These are phyloP conservation scores for Gerris buenoi DNA, from an alignment of 1,140 invertebrate species.

Conservation along the genomic window DNA sequence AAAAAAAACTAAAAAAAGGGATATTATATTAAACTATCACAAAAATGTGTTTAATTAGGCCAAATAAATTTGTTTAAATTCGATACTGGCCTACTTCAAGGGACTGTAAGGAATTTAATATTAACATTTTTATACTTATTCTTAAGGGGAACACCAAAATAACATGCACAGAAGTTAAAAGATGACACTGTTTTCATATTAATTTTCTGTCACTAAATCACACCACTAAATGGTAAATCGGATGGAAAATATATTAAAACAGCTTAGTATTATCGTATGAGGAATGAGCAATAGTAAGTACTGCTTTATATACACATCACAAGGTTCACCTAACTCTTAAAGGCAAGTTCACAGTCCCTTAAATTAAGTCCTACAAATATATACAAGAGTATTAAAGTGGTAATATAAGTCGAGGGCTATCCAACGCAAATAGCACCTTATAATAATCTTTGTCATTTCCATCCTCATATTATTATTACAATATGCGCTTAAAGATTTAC, in stretches of 20 bases:
- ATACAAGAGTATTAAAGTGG: not conserved
- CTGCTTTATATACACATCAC: not conserved
- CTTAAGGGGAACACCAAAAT: no score
- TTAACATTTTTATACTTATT: no score
- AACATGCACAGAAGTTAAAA: not conserved
- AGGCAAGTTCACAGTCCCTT: not conserved
- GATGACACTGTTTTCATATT: not conserved
- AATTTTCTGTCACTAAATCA: not conserved
- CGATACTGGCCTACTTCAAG: not conserved
- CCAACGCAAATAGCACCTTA: not conserved
- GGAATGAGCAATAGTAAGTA: not conserved
- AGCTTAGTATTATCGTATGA: not conserved
- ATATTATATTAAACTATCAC: not conserved
- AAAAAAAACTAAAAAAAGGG: not conserved
- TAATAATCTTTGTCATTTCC: no score
- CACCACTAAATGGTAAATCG: not conserved
- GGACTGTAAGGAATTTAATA: no score
- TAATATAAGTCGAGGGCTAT: not conserved
- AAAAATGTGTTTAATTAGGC: not conserved
- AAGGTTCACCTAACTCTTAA: not conserved
- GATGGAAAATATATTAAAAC: not conserved
- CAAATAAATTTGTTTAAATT: not conserved
- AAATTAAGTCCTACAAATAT: not conserved
- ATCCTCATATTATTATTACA: not conserved
- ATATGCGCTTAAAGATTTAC: not conserved